phyloP scores from a whole-genome alignment of 2,113 vertebrate species.

The Xyliphius kryptos region DNA sequence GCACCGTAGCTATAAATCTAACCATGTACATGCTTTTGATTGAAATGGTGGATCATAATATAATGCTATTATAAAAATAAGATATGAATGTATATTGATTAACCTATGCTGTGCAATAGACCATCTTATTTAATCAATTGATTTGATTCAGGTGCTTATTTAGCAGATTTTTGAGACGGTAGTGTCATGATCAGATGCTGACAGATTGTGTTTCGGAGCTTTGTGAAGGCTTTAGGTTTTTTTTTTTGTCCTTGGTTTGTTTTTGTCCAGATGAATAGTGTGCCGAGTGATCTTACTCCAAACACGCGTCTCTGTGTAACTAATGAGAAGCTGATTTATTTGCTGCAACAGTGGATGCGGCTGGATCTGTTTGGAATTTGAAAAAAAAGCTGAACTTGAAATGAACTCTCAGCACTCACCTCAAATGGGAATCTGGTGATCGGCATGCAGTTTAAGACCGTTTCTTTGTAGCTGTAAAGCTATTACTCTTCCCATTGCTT shows the following conservation, averaged over 20 bases:
- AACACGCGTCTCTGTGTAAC: slow-evolving; percentile 28
- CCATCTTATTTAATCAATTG: too few relatives aligned
- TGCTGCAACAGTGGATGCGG: slow-evolving; percentile 12
- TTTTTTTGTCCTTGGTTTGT: slow-evolving; percentile 21
- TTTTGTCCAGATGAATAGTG: slow-evolving; percentile 25
- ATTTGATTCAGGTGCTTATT: too few relatives aligned
- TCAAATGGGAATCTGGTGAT: slow-evolving; percentile 21
- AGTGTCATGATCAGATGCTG: too few relatives aligned
- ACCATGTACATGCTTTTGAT: too few relatives aligned
- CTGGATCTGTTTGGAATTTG: slow-evolving; percentile 25
- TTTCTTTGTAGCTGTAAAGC: slow-evolving; percentile 1
- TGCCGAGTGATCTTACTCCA: slow-evolving; percentile 31
- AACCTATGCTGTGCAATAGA: too few relatives aligned
- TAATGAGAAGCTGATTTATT: slow-evolving; percentile 37
- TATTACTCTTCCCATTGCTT: slow-evolving; percentile 18
- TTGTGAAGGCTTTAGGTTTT: too few relatives aligned
- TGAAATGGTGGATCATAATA: too few relatives aligned
- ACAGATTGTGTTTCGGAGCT: too few relatives aligned
- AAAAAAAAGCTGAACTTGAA: slow-evolving; percentile 14
- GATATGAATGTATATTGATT: too few relatives aligned
- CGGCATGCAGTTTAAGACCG: slow-evolving; percentile 13
- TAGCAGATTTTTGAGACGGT: too few relatives aligned
- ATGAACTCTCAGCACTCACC: slow-evolving; percentile 24
- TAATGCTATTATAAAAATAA: too few relatives aligned
- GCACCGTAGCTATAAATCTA: too few relatives aligned